Evolutionary conservation across 2,888 invertebrate species (phyloP).

Genomic region (Strigamia maritima): DNA sequence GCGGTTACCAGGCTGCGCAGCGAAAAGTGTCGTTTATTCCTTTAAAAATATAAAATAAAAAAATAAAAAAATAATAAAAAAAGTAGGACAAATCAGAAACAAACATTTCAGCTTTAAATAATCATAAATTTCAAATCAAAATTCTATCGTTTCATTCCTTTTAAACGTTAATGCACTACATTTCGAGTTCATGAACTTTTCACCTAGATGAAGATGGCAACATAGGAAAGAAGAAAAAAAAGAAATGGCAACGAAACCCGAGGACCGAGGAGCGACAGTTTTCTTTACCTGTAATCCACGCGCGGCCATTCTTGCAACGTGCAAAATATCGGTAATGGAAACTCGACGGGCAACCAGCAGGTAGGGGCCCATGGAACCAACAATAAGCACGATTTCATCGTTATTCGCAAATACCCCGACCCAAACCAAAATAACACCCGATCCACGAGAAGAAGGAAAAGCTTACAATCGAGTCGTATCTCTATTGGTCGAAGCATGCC

Average conservation of each 20-base stretch:
- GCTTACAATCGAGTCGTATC: neutral
- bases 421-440: slow-evolving; percentile 19
- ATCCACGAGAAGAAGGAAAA: neutral
- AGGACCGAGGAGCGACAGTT: neutral
- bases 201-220: slow-evolving; percentile 11
- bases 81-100: neutral
- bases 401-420: slow-evolving; percentile 4
- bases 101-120: neutral
- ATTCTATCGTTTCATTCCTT: neutral
- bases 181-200: neutral
- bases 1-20: neutral
- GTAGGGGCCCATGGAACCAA: neutral
- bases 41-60: neutral
- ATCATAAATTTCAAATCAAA: neutral
- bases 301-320: slow-evolving; percentile 3
- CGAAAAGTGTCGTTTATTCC: slow-evolving; percentile 4
- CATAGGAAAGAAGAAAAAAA: neutral
- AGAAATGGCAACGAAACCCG: neutral
- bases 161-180: neutral
- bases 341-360: slow-evolving; percentile 4
- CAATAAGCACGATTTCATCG: slow-evolving; percentile 15
- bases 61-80: neutral
- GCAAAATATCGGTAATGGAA: neutral
- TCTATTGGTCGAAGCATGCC: neutral
- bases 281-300: slow-evolving; percentile 10